phyloP scores from a whole-genome alignment of 2,797 vertebrate species.

The Nannoperca australis region DNA sequence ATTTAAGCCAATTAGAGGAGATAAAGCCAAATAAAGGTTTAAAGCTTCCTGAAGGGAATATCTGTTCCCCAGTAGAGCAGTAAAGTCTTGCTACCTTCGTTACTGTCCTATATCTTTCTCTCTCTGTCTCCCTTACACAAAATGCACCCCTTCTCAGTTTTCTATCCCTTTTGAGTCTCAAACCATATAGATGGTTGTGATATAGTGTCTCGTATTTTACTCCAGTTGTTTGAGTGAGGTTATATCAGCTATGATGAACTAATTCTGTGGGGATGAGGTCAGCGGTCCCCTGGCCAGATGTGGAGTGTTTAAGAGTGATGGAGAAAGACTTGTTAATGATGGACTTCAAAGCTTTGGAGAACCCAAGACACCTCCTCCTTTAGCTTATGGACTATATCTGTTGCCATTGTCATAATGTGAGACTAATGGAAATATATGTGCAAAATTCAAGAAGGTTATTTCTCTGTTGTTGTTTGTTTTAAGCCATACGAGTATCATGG shows the following conservation, averaged over 20 bases:
- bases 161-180: constrained; percentile 22
- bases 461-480: constrained; percentile 1
- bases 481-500: neutral
- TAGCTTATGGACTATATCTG: constrained; percentile 29
- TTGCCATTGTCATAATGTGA: constrained; percentile 32
- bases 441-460: neutral
- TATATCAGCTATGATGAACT: constrained; percentile 64
- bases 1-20: constrained; percentile 88
- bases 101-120: constrained; percentile 27
- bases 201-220: constrained; percentile 36
- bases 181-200: constrained; percentile 39
- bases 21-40: constrained; percentile 89
- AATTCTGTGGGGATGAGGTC: constrained; percentile 67
- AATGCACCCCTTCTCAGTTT: constrained; percentile 6
- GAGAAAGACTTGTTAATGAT: constrained; percentile 53
- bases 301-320: constrained; percentile 53
- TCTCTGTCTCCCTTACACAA: constrained; percentile 11
- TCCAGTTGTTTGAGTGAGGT: constrained; percentile 51
- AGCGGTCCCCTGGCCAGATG: constrained; percentile 59
- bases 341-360: constrained; percentile 55
- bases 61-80: constrained; percentile 54
- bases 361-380: constrained; percentile 32
- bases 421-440: neutral
- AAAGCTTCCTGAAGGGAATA: constrained; percentile 87
- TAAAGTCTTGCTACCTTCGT: constrained; percentile 43